Evolutionary conservation across 2,113 vertebrate genomes (phyloP).

Genomic region (Pollimyrus isidori): DNA sequence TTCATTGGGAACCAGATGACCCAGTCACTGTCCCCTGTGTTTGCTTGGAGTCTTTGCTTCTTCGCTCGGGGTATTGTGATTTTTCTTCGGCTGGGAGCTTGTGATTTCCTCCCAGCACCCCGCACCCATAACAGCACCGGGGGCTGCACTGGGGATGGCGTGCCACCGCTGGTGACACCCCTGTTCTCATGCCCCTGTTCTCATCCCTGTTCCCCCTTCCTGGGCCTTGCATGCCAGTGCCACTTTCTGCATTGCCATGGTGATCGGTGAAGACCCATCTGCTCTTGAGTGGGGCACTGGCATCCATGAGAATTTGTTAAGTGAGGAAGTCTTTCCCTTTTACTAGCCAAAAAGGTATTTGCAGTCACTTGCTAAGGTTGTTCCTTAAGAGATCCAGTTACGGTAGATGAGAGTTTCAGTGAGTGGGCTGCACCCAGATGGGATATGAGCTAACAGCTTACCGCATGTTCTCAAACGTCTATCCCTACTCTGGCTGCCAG

Average conservation of each 20-base stretch:
- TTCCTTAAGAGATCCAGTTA: neutral
- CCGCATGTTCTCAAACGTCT: neutral
- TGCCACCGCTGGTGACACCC: neutral
- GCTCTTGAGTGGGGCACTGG: neutral
- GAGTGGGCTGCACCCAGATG: neutral
- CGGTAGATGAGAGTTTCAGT: neutral
- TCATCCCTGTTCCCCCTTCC: neutral
- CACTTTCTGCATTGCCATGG: neutral
- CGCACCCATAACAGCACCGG: neutral
- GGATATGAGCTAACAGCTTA: neutral
- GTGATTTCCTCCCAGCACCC: neutral
- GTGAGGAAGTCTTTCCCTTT: neutral
- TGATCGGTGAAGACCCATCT: neutral
- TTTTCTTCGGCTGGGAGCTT: neutral
- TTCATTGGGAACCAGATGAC: neutral
- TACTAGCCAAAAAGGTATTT: neutral
- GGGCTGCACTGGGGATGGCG: neutral
- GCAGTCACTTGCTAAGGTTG: neutral
- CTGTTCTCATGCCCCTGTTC: neutral
- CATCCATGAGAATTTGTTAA: neutral
- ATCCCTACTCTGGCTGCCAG: neutral
- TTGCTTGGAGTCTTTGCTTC: neutral
- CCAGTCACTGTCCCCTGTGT: neutral
- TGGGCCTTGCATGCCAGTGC: neutral
- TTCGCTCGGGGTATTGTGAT: neutral